Evolutionary conservation across 1,140 invertebrate species (phyloP).

Genomic region (Drosophila saltans): DNA sequence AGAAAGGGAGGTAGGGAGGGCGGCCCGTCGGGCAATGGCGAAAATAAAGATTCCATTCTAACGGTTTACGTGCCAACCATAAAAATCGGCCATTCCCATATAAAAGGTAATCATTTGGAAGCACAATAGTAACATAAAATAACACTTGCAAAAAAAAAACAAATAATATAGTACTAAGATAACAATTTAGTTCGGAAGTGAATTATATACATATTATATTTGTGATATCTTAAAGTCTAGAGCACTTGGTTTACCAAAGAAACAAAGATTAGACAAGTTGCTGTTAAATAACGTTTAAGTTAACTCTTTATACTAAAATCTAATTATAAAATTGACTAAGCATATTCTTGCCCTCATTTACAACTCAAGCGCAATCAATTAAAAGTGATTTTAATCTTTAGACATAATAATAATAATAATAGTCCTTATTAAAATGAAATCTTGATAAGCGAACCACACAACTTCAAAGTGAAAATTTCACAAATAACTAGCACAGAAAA

Average conservation of each 20-base stretch:
- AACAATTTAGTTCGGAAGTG: no score
- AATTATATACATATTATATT: no score
- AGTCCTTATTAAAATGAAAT: neutral
- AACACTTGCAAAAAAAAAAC: neutral
- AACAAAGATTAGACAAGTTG: no score
- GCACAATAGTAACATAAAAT: neutral
- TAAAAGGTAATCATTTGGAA: constrained; percentile 3
- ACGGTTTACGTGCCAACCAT: neutral
- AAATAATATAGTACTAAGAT: neutral
- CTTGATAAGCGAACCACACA: constrained; percentile 1
- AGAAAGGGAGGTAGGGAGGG: constrained; percentile 6
- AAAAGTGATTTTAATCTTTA: no score
- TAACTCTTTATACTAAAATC: no score
- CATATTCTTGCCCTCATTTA: no score
- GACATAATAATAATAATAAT: neutral
- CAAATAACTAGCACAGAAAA: constrained; percentile 1
- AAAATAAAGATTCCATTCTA: neutral
- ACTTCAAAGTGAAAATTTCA: constrained; percentile 11
- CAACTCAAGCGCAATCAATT: no score
- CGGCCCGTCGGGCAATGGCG: neutral
- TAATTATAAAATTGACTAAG: no score
- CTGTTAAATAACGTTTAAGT: no score
- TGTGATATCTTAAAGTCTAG: no score
- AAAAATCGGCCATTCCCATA: neutral
- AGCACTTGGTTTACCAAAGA: no score